Base-by-base conservation (phyloP, 92 coral and sea anemone species). In the Porites evermanni region DNA sequence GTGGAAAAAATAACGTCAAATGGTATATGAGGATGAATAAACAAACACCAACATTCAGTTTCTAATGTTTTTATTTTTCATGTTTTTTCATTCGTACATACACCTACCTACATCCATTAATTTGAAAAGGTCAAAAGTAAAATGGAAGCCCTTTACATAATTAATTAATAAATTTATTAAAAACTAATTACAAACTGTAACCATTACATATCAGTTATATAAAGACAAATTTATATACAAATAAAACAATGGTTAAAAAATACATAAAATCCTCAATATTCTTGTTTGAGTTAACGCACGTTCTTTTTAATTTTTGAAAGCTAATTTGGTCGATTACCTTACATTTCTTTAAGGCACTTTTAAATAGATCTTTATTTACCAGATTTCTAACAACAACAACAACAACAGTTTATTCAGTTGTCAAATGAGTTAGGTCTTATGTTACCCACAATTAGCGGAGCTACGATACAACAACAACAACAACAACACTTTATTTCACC, bases 121-220 rank as follows among this genome's bases (percentile, higher is more conserved):
- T 70, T 70, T 70, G 75, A 70, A 70, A 70, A 70, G 75, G 75
- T 70, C 75, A 70, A 70, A 70, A 70, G 75, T 70, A 44, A 70
- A 24, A 10, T 1, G 75, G 75, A 7, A 24, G 75, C 75, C 75
- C 75, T 70, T 70, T 8, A 24, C 44, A 70, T 70, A 26, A 70
- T 70, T 70, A 44, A 70, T 70, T 70, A 19, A 52, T 72, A 7
- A 29, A 44, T 17, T 16, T 32, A 72, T 44, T 72, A 72, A 29
- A 32, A 14, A 38, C 13, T 24, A 53, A 44, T 12, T 29, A 29
- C 32, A 29, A 29, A 29, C 32, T 29, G 32, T 29, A 29, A 29
- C 32, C 32, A 29, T 29, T 32, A 72, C 58, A 12, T 72, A 29
- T 17, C 29, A 44, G 60, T 44, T 72, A 32, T 29, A 29, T 2